Evolutionary conservation across 2,113 vertebrate genomes (phyloP).

Genomic region (Puntigrus tetrazona): DNA sequence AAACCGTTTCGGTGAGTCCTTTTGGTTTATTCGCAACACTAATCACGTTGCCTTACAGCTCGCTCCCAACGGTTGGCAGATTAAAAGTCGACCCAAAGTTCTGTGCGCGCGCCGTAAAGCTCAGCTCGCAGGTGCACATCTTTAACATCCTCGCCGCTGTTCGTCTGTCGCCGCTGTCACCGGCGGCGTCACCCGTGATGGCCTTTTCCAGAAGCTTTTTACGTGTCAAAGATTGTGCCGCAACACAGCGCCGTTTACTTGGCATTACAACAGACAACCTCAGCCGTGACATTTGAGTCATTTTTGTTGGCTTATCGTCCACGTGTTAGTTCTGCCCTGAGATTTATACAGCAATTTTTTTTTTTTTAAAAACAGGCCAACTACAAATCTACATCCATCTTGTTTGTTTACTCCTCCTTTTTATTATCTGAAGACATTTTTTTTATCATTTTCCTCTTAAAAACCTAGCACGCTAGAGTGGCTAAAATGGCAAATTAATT

Average conservation of each 20-base stretch:
- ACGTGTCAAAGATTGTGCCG: background rate
- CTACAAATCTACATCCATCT: background rate
- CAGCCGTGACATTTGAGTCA: constrained; percentile 17
- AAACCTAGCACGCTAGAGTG: background rate
- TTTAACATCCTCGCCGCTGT: background rate
- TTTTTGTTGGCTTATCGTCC: background rate
- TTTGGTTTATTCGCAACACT: background rate
- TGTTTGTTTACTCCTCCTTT: background rate
- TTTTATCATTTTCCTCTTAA: background rate
- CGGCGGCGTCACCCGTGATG: background rate
- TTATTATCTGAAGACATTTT: background rate
- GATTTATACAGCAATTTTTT: background rate
- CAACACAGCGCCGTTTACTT: background rate
- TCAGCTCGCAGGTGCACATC: background rate
- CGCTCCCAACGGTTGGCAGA: background rate
- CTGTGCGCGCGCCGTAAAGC: background rate
- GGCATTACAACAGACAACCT: background rate
- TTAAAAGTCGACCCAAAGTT: background rate
- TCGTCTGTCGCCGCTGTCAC: background rate
- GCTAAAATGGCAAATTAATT: no score
- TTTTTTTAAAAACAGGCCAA: background rate
- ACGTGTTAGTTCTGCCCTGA: background rate
- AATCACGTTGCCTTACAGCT: background rate
- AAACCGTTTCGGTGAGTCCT: background rate
- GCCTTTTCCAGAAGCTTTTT: constrained; percentile 31